These are phyloP conservation scores for Petromus typicus DNA, from an alignment of 2,113 vertebrate species.

Conservation along the genomic window DNA sequence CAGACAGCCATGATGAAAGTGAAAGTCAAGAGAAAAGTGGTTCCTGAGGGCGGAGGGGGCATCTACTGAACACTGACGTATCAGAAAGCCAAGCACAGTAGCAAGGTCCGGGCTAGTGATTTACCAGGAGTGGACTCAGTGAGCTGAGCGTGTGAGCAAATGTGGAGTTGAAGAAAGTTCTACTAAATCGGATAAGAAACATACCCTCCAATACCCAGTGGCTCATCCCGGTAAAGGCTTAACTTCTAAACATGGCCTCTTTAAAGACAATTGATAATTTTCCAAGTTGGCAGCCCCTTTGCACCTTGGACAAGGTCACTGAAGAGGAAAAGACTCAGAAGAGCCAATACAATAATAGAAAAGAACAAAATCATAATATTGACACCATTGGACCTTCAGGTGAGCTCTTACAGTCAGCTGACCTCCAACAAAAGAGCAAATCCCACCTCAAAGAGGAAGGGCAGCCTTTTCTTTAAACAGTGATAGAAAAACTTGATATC, in stretches of 20 bases:
- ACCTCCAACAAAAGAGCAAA: not conserved
- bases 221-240: too few species aligned
- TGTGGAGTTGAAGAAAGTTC: not conserved
- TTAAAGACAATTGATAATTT: too few species aligned
- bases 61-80: not conserved
- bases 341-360: not conserved
- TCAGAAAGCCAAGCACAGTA: not conserved
- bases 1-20: not conserved
- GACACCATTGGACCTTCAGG: not conserved
- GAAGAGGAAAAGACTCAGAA: not conserved
- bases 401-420: not conserved
- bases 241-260: too few species aligned
- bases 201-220: too few species aligned
- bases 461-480: not conserved
- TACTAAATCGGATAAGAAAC: not conserved
- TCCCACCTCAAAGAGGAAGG: not conserved
- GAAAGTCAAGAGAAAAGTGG: not conserved
- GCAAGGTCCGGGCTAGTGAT: not conserved
- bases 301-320: too few species aligned
- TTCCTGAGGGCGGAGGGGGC: not conserved
- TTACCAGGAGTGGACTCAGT: not conserved
- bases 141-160: not conserved
- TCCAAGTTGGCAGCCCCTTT: too few species aligned
- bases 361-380: not conserved
- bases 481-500: not conserved